Base-by-base conservation (phyloP, 2,797 vertebrate species). In the Rhinella marina region DNA sequence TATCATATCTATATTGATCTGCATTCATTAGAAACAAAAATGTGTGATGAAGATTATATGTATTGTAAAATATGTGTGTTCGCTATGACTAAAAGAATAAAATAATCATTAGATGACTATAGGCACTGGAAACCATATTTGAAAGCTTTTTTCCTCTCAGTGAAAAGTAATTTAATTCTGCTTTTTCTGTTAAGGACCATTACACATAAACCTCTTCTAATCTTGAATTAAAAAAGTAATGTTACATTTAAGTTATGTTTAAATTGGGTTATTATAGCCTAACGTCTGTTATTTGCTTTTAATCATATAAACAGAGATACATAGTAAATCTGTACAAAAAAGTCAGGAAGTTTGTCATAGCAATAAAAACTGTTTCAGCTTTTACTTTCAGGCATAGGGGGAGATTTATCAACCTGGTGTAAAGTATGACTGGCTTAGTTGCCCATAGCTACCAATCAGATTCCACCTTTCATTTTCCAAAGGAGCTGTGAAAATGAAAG, bases 61-160 rank as follows among this genome's bases (percentile, higher is more conserved):
- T 87, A 87, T 80, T 64, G 68, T 73, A 56, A 56, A 56, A 66
- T 61, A 77, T 50, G 80, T 82, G 66, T 50, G 80, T 82, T 81
- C 54, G 29, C 23, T 81, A 56, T 59, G 66, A 21, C 29, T 76
- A 25, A 16, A 64, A 87, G 8, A n/a, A 76, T 56, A 76, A 77
- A 14, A 27, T 27, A 27, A 75, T 62, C 54, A 73, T 59, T 61
- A 6, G 12, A 64, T 17, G 11, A 72, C 21, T 32, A 62, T 50
- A 21, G 27, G 21, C 17, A 70, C 27, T 59, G 10, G 17, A 29
- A 73, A 56, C 56, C 61, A 2, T n/a, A 54, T 82, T 56, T 56
- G n/a, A 19, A 56, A 72, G 27, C 9, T 62, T 19, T 17, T 62
- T 16, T 62, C 17, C 72, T 16, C 16, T 41, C 16, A 59, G 52